phyloP scores from a whole-genome alignment of 2,113 vertebrate genomes.

The Peromyscus californicus region DNA sequence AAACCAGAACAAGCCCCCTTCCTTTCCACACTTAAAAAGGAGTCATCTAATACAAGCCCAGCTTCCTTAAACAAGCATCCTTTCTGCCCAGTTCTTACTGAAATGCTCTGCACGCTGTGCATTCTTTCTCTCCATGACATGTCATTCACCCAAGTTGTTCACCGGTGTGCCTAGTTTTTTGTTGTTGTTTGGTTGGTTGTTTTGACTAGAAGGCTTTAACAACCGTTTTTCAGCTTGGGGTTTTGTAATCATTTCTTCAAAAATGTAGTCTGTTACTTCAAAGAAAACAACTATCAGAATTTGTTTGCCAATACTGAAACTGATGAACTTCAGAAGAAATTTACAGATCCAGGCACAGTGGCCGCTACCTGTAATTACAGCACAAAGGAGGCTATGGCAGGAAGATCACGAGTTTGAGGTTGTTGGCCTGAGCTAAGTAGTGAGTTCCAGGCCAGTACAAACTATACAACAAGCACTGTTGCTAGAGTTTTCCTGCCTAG shows the following conservation, averaged over 20 bases:
- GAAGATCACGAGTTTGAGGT: neutral
- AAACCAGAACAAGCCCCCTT: neutral
- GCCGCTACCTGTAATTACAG: neutral
- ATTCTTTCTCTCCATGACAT: neutral
- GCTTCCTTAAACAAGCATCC: neutral
- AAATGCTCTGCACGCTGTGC: neutral
- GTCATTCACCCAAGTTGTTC: neutral
- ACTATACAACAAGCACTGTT: neutral
- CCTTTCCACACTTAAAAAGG: neutral
- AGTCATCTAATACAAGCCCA: neutral
- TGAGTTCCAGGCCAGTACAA: neutral
- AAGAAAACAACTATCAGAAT: neutral
- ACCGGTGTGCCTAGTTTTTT: neutral
- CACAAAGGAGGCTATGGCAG: neutral
- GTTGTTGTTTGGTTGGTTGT: neutral
- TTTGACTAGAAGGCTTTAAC: neutral
- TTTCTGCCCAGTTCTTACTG: neutral
- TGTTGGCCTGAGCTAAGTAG: neutral
- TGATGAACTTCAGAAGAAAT: constrained; percentile 21
- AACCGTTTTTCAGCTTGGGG: neutral
- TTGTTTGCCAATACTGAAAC: neutral
- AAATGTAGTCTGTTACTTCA: constrained; percentile 22
- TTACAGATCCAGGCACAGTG: neutral
- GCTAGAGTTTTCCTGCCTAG: too few relatives aligned
- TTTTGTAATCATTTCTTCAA: constrained; percentile 2